A percentile compares a stretch with the other conserved stretches of the same genome.
phyloP scores from a whole-genome alignment of 2,888 invertebrate species.

The Merodon equestris region DNA sequence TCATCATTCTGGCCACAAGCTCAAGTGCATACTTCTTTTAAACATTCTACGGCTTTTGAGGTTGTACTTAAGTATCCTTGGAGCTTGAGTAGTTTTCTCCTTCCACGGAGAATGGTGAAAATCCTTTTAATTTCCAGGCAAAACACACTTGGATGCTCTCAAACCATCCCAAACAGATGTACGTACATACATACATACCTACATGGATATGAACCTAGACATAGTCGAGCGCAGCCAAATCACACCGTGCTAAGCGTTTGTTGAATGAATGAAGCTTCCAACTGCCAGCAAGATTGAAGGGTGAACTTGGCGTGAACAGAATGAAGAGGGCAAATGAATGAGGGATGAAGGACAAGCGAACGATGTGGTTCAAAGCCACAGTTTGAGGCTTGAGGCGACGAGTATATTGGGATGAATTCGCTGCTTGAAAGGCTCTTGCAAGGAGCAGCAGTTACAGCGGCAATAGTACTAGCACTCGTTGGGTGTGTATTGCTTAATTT shows the following conservation, averaged over 20 bases:
- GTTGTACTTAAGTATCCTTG: conserved; percentile 51
- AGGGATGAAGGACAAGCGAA: not conserved
- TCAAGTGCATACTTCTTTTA: conserved; percentile 45
- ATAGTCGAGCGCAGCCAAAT: not conserved
- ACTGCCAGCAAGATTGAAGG: conserved; percentile 2
- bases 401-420: conserved; percentile 57
- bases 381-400: conserved; percentile 60
- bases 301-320: too few species aligned
- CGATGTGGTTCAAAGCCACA: conserved; percentile 43
- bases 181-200: too few species aligned
- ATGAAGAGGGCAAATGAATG: not conserved
- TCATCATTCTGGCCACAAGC: conserved; percentile 35
- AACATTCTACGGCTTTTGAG: conserved; percentile 47
- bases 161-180: too few species aligned
- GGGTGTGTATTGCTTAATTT: conserved; percentile 61
- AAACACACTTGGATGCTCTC: conserved; percentile 17
- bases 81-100: conserved; percentile 24
- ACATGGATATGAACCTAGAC: too few species aligned
- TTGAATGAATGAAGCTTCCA: conserved; percentile 55
- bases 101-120: conserved; percentile 46
- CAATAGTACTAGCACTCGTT: conserved; percentile 17
- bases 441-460: conserved; percentile 18
- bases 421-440: conserved; percentile 10
- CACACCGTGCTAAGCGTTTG: conserved; percentile 59
- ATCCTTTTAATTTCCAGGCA: conserved; percentile 65